Evolutionary conservation across 2,888 invertebrate species (phyloP), one percentile per base, ranked within the genome.

Genomic region (Elysia crispata): DNA sequence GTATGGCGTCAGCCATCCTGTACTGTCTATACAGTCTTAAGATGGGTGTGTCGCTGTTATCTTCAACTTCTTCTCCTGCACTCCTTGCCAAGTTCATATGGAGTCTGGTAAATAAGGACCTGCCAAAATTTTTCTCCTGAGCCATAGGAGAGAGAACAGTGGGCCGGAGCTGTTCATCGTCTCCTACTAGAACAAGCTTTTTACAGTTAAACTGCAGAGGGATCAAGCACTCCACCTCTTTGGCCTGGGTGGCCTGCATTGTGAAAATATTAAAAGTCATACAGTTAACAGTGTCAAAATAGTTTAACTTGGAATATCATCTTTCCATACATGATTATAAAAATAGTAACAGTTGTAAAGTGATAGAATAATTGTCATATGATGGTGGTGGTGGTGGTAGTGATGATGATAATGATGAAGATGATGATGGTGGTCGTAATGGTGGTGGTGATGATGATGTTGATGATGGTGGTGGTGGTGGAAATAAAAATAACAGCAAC

Each of bases 1-100:
- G 95, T 85, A 98, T 97, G 77, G 95, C 95, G 0, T 94, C 94
- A 85, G 96, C 95, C 97, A 98, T 97, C 83, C 97, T 94, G 92
- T 97, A 97, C 91, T 98, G 97, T 20, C 87, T 88, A 66, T 88
- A 84, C 50, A 91, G 85, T 82, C 90, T 80, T 73, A 87, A 80
- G 5, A 91, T 86, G 0, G 89, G 87, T 3, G 72, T 31, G 18
- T 5, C 30, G 5, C 6, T n/a, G n/a, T 11, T 41, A 41, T 11
- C 41, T 6, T 41, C 41, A 6, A 3, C 41, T 41, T 11, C 41
- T 41, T 41, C 41, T 11, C 41, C 41, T 41, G 41, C 41, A 3
- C 41, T 41, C 41, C 11, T 3, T 41, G 41, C 11, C 31, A 79
- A 54, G 41, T 33, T 28, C n/a, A 57, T 23, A 86, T 95, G 94